These are phyloP conservation scores for Apolygus lucorum DNA, from an alignment of 1,140 invertebrate genomes.

Conservation along the genomic window DNA sequence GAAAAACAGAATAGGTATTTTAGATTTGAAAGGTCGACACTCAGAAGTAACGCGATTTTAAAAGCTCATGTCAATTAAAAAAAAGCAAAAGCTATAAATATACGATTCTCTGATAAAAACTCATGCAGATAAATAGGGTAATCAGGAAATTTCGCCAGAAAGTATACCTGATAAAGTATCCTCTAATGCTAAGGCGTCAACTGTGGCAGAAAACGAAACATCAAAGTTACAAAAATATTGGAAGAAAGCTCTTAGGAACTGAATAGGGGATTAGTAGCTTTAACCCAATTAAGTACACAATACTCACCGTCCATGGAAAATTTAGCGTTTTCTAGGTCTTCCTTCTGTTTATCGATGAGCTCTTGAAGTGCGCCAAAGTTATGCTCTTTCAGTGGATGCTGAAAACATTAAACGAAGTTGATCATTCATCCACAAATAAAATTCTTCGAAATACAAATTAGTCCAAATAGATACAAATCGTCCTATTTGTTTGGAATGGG, in stretches of 20 bases:
- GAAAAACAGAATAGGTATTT: too few species aligned
- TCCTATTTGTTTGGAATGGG: too few species aligned
- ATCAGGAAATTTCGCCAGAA: neutral
- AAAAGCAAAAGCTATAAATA: neutral
- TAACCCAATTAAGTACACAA: too few species aligned
- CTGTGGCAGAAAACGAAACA: neutral
- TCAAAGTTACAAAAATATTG: neutral
- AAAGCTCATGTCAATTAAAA: neutral
- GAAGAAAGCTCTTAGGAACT: neutral
- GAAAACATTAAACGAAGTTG: neutral
- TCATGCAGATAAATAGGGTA: too few species aligned
- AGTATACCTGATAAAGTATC: neutral
- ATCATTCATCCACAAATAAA: too few species aligned
- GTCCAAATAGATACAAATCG: too few species aligned
- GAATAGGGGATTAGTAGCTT: neutral
- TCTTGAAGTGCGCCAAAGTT: neutral
- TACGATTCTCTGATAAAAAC: neutral
- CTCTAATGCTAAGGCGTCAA: neutral
- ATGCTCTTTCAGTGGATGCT: constrained; percentile 5
- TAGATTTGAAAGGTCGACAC: too few species aligned
- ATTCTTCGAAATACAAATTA: too few species aligned
- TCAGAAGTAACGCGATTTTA: neutral
- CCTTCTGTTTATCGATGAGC: constrained; percentile 3
- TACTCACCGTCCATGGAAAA: neutral
- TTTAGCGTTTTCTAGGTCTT: neutral